A percentile compares a stretch with the other conserved stretches of the same genome.
Evolutionary conservation across 2,797 vertebrate species (phyloP).

Genomic region (Agapornis canus): DNA sequence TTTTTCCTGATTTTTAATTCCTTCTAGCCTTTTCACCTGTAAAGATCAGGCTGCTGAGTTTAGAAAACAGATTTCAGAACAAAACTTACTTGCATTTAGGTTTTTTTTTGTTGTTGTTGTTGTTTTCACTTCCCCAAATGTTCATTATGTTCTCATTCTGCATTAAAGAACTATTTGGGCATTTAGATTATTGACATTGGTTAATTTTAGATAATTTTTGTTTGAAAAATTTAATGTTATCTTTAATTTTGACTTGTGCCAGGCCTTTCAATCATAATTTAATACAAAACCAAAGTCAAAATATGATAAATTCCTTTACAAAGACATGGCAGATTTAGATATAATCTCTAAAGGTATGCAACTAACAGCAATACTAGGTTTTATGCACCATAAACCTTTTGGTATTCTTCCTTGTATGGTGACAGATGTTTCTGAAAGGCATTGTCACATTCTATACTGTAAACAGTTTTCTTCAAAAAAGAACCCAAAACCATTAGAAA

Average conservation of each 20-base stretch:
- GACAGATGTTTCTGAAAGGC: background rate
- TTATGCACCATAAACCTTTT: background rate
- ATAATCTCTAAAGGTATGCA: background rate
- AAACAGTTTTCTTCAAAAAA: background rate
- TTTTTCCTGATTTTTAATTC: background rate
- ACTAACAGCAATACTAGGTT: background rate
- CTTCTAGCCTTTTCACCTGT: fast-evolving
- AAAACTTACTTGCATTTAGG: background rate
- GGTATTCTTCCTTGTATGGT: background rate
- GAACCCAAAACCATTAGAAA: background rate
- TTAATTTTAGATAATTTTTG: background rate
- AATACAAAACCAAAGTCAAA: background rate
- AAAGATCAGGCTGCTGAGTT: background rate
- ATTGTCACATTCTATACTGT: background rate
- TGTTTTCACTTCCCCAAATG: background rate
- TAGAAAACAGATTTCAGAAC: background rate
- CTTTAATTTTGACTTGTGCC: background rate
- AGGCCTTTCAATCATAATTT: background rate
- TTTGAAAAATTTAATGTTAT: background rate
- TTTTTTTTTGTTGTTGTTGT: background rate
- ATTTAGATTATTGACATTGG: background rate
- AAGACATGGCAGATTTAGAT: background rate
- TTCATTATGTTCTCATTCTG: background rate
- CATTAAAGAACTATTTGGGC: background rate
- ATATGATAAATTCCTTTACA: background rate